Base-by-base conservation (phyloP, 2,797 vertebrate genomes). In the Anguilla marmorata region DNA sequence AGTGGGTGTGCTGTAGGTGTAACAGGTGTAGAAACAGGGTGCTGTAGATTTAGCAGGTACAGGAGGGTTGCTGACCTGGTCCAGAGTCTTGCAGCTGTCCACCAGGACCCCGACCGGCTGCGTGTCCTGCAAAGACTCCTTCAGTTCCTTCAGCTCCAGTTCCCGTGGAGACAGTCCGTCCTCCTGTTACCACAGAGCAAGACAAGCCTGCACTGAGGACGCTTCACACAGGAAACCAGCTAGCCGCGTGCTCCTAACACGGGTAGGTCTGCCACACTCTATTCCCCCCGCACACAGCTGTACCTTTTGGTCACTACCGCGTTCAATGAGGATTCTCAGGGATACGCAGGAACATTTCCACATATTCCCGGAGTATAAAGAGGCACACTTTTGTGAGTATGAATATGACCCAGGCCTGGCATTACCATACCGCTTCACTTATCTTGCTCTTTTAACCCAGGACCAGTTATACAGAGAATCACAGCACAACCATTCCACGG, bases 31-130 rank as follows among this genome's bases (percentile, higher is more conserved):
- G 8, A 66, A 19, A 41, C 1, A 21, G 8, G 0, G 12, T 52
- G 80, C 6, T 5, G 33, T 19, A 11, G 27, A 1, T 37, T 11
- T 45, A 33, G 12, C 30, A 82, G 27, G 76, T 3, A 48, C 2
- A 79, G 12, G 12, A 12, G 4, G 0, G 14, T 33, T 3, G 33
- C 84, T 85, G 37, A 99, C 98, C 97, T 99, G 99, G 92, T 99
- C 98, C 90, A 99, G 94, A 1, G 99, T 99, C 94, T 91, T 98
- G 93, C 98, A 99, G 94, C 94, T 92, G 74, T 99, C 98, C 89
- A 99, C 97, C 91, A 99, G 89, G 74, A 98, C 96, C 0, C 98
- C 98, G n/a, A 99, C 98, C 0, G 98, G 98, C 92, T 99, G 98
- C 0, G 98, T 99, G 93, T 99, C 99, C 92, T 98, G 97, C 85